Evolutionary conservation across 1,140 invertebrate species (phyloP), one percentile per base, ranked within the genome.

Genomic region (Spodoptera frugiperda): DNA sequence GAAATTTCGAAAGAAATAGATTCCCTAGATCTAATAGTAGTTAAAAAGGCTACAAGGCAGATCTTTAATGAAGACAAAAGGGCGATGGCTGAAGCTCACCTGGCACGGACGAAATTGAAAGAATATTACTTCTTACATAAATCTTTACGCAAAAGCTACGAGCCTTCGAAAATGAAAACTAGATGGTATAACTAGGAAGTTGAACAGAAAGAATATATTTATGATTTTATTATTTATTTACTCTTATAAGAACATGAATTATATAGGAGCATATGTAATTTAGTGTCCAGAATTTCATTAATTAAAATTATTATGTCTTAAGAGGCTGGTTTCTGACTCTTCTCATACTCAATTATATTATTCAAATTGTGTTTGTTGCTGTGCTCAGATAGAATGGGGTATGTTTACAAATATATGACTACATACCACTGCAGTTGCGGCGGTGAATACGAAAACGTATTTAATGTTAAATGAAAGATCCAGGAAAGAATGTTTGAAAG

Each of bases 81-180:
- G 48, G 82, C 67, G 11, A 83, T 85, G 80, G 81, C 76, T 19
- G 61, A 48, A 21, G 85, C 85, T 2, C 33, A 72, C 59, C 57
- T 70, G 15, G 83, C 85, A 4, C 77, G 84, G 61, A 78, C 82
- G 57, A 30, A 19, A 70, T 65, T 87, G n/a, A 82, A 73, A 44
- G 83, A 83, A 77, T 82, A 75, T 65, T 61, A 82, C 55, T 78
- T 84, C 61, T 51, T 87, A 15, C 80, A 55, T 17, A 51, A 78
- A 12, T 78, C 84, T 67, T 51, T 87, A 15, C 80, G 63, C 21
- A 51, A 78, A 12, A 85, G 83, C 54, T 85, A 82, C 51, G 77
- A 84, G 57, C 79, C 84, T 1, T 51, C 81, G 4, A 77, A 79
- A 68, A 25, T 15, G 25, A 78, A 57, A 30, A 15, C 12, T 51